Base-by-base conservation (phyloP, 1,140 invertebrate species). In the Ctenoplectra terminalis region DNA sequence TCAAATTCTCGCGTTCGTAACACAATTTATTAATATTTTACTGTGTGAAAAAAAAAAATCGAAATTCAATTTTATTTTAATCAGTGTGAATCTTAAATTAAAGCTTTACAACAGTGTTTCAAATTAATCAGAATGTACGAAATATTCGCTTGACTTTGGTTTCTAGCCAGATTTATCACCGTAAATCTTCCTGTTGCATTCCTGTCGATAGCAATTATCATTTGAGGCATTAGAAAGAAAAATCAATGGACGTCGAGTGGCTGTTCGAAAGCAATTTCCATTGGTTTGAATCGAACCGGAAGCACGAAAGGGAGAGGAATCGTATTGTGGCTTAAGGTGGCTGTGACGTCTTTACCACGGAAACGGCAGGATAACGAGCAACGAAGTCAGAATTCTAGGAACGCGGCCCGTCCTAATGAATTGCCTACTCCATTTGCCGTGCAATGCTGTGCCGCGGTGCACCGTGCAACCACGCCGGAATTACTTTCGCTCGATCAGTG, bases 371-470 rank as follows among this genome's bases (percentile, higher is more conserved):
- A 81, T 84, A 84, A 84, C 71, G 78, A 81, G 71, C 63, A 66
- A 67, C 40, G 43, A 26, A 58, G 63, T 50, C 50, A 70, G 78
- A 84, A 84, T 81, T 69, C 77, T n/a, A 64, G 64, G 54, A 75
- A 81, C 64, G 71, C 77, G 37, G 23, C 20, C n/a, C 34, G 43
- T 66, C 54, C 66, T 84, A 84, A 84, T 81, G 82, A 84, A 84
- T 84, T 84, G 56, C 78, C 82, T 75, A 64, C 78, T 81, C 63
- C 71, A 81, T 83, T 81, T 75, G 37, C 60, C 56, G 54, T 31
- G 66, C 71, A 20, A 29, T 26, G 52, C 50, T 37, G 29, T 50
- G 29, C 40, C 40, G n/a, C 9, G 56, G 40, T 8, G 71, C 40
- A 13, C 8, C 60, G 43, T 50, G 81, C 50, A 58, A 67, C 40